These are phyloP conservation scores for Thunnus thynnus DNA, from an alignment of 2,113 vertebrate species.

Conservation along the genomic window DNA sequence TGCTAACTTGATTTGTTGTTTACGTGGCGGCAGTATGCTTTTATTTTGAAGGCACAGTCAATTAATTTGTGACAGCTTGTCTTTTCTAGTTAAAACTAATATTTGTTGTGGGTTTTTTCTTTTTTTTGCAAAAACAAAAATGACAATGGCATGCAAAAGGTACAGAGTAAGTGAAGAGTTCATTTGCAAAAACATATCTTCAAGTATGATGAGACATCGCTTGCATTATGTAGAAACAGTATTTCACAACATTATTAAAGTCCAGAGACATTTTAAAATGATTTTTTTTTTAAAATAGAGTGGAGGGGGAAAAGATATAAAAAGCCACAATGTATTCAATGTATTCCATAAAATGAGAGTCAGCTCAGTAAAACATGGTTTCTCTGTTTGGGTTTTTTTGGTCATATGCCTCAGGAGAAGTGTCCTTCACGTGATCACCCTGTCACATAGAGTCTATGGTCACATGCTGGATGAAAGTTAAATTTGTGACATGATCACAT, in stretches of 20 bases:
- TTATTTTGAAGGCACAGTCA: slow-evolving; percentile 29
- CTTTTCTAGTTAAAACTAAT: too few relatives aligned
- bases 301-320: background rate
- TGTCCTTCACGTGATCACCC: background rate
- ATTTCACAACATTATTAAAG: too few relatives aligned
- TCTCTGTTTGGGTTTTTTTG: background rate
- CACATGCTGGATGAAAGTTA: background rate
- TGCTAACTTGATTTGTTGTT: background rate
- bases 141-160: too few relatives aligned
- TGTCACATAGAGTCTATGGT: background rate
- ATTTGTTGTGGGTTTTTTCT: too few relatives aligned
- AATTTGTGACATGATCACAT: background rate
- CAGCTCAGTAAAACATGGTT: background rate
- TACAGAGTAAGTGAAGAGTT: too few relatives aligned
- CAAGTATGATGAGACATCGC: too few relatives aligned
- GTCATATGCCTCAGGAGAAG: background rate
- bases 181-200: too few relatives aligned
- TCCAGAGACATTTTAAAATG: background rate
- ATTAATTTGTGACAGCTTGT: too few relatives aligned
- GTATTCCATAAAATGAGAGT: too few relatives aligned
- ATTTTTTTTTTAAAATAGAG: background rate
- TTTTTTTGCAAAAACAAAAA: too few relatives aligned
- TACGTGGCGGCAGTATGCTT: background rate
- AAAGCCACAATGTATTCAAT: too few relatives aligned
- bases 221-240: too few relatives aligned